Base-by-base conservation (phyloP, 2,113 vertebrate genomes). In the Syngnathus typhle region DNA sequence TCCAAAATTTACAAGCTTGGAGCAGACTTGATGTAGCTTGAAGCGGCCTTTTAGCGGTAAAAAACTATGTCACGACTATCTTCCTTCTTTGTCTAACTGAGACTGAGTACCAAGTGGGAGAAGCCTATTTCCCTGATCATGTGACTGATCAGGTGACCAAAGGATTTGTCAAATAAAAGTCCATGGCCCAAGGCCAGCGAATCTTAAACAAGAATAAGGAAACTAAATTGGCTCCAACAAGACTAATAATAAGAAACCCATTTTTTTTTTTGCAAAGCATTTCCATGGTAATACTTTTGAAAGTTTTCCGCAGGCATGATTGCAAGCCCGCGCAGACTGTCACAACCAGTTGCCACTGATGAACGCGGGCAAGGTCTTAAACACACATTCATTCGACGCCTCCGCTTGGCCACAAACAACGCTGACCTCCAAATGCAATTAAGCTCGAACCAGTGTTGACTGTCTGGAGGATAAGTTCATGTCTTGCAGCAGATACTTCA, bases 231-330 rank as follows among this genome's bases (percentile, higher is more conserved):
- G 8, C 6, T 16, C 8, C 32, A 23, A 1, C 5, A 43, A 62
- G 15, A 7, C 39, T 27, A 8, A 10, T 62, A 51, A 73, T 73
- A 51, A 32, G 27, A 32, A 73, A 64, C 59, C 13, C 56, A 64
- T 59, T 72, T 59, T 3, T 59, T 3, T 32, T 63, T 54, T 69
- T 64, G 41, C 41, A 55, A 69, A 64, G 51, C 44, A 58, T 63
- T 56, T 68, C 69, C 72, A 38, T 58, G 11, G 64, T 60, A 65
- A 70, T 60, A 65, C 54, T 75, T 75, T 62, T 63, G 27, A 41
- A 75, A 60, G 58, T 41, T 74, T 11, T 16, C 60, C 58, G 75
- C 78, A 70, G 84, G 80, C 77, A 21, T 43, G 12, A 62, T 72
- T 65, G 73, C 70, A 66, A 75, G 64, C 60, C 64, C 9, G 27